Base-by-base conservation (phyloP, 2,888 invertebrate species). In the Sarcophaga variegata region DNA sequence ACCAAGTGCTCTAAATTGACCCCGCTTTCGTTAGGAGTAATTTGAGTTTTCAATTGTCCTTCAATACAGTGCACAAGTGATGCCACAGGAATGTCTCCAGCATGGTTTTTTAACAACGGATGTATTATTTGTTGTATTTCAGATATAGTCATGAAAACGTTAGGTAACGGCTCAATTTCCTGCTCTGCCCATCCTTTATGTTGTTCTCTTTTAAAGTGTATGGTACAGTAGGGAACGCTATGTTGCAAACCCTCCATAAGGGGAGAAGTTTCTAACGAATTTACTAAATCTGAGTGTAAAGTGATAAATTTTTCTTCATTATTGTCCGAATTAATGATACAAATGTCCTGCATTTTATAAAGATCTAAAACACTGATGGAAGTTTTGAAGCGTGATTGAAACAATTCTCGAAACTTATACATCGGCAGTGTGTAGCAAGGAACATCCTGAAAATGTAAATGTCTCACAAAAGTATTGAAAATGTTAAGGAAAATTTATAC, bases 1-100 rank as follows among this genome's bases (percentile, higher is more conserved):
- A 99, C 95, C 79, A 99, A 94, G 94, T 99, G 97, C 92, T 99
- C 99, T 81, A 99, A 93, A 0, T 98, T 96, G 20, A 98, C 98
- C 5, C 98, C 98, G 83, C 94, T 95, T 4, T 95, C 95, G 79
- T 93, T 92, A 11, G 90, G 86, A 0, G 88, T 87, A 8, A 94
- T 91, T 78, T 91, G 89, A 47, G 91, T 90, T 74, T 91, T 91
- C 12, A 93, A 83, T 78, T 93, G 92, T 0, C 91, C 92, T 86
- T 93, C 91, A 79, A 94, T 92, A 88, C 94, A 94, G 85, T 93
- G 92, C 4, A 93, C 90, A 70, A 94, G 88, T 11, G 93, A 93
- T 12, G 93, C 91, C 6, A 94, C 91, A 0, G 94, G 94, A 84
- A 94, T 92, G 77, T 93, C 93, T 4, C 93, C 93, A 0, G 91